phyloP scores from a whole-genome alignment of 2,797 vertebrate species.

The Lateolabrax maculatus region DNA sequence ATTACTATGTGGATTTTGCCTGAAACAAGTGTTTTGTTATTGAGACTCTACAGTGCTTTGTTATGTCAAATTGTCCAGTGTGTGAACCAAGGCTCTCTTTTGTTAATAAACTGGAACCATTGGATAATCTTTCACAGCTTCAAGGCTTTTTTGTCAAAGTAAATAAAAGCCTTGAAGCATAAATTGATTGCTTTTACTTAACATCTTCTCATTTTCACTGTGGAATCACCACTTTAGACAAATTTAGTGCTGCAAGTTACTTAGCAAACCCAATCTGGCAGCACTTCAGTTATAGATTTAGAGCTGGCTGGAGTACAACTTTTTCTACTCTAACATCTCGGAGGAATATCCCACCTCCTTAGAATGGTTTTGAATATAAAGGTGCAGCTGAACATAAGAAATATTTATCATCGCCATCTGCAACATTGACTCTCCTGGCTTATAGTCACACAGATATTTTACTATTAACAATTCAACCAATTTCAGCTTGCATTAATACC shows the following conservation, averaged over 20 bases:
- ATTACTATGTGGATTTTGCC: not conserved
- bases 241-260: conserved; percentile 24
- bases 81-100: not conserved
- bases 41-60: not conserved
- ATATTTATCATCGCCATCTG: not conserved
- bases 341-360: conserved; percentile 1
- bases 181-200: conserved; percentile 5
- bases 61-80: not conserved
- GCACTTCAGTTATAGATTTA: conserved; percentile 12
- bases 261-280: conserved; percentile 6
- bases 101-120: conserved; percentile 2
- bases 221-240: conserved; percentile 13
- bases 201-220: conserved; percentile 21
- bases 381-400: not conserved
- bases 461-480: not conserved
- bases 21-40: not conserved
- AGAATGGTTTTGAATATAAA: not conserved
- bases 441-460: not conserved
- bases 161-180: conserved; percentile 2
- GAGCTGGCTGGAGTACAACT: conserved; percentile 2
- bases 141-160: conserved; percentile 2
- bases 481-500: not conserved
- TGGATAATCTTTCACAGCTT: not conserved
- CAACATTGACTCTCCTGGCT: not conserved
- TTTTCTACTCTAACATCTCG: not conserved